Conservation (phyloP, 37 sponge, comb jelly and placozoan genomes). For the Cliona cf. orientalis region DNA sequence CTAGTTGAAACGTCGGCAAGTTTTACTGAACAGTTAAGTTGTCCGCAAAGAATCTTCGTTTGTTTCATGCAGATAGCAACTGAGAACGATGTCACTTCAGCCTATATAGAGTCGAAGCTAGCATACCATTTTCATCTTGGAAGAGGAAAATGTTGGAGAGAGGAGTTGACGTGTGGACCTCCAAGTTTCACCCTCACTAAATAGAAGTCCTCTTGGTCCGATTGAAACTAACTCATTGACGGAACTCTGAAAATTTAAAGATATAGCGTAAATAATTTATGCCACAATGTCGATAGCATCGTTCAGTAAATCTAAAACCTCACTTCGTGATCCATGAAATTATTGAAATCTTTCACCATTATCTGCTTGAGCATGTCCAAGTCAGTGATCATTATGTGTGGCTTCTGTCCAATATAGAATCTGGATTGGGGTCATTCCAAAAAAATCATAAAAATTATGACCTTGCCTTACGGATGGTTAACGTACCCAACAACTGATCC, state of each 20-base stretch:
- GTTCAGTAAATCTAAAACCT: neutral
- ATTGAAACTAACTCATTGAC: neutral
- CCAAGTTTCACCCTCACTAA: slow-evolving; percentile 58
- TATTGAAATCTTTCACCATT: slow-evolving; percentile 55
- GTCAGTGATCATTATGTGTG: slow-evolving; percentile 38
- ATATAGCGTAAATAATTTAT: neutral
- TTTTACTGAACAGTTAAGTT: no score
- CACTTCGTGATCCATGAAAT: slow-evolving; percentile 50
- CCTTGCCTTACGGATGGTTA: no score
- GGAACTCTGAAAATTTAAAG: neutral
- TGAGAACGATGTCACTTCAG: no score
- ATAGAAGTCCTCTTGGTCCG: slow-evolving; percentile 39
- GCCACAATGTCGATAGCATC: no score
- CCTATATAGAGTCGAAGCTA: no score
- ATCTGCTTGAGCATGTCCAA: slow-evolving; percentile 65
- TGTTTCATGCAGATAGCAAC: no score
- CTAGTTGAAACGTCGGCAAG: no score
- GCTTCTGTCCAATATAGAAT: slow-evolving; percentile 45
- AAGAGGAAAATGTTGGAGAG: slow-evolving; percentile 67
- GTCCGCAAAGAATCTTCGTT: no score
- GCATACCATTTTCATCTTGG: slow-evolving; percentile 75
- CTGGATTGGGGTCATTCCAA: neutral
- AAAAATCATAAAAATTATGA: neutral
- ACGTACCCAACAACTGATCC: slow-evolving; percentile 49
- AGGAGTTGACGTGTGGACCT: slow-evolving; percentile 45